Evolutionary conservation across 2,113 vertebrate genomes (phyloP).

Genomic region (Elephas maximus): DNA sequence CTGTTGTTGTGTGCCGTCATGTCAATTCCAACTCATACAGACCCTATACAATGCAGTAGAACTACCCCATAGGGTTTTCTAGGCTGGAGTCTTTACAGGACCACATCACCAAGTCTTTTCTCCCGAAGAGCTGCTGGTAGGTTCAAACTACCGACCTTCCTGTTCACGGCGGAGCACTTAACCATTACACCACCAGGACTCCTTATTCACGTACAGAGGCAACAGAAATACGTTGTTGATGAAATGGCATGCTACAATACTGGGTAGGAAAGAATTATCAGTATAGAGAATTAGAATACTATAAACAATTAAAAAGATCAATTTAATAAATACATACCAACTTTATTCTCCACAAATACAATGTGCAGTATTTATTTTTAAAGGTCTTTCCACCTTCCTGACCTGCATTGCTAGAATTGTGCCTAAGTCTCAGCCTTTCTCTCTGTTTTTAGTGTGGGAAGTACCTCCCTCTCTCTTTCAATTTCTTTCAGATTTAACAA

Average conservation of each 20-base stretch:
- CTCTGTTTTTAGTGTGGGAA: background rate
- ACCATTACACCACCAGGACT: too few species aligned
- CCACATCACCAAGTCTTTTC: too few species aligned
- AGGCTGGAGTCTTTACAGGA: background rate
- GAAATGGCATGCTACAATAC: background rate
- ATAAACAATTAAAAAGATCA: background rate
- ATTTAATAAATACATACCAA: background rate
- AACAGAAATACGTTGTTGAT: background rate
- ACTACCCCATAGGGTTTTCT: too few species aligned
- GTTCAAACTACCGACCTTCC: too few species aligned
- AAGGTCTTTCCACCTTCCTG: background rate
- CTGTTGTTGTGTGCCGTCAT: background rate
- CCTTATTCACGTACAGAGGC: background rate
- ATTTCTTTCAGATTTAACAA: background rate
- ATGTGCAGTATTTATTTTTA: background rate
- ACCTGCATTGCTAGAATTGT: background rate
- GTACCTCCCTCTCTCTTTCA: background rate
- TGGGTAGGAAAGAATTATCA: background rate
- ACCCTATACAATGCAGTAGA: too few species aligned
- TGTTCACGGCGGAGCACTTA: too few species aligned
- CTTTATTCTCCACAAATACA: background rate
- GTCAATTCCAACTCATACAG: too few species aligned
- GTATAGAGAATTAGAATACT: background rate
- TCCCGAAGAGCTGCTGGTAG: too few species aligned
- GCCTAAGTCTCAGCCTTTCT: background rate